Conservation (phyloP, 2,113 vertebrate genomes). For the Laticauda colubrina region DNA sequence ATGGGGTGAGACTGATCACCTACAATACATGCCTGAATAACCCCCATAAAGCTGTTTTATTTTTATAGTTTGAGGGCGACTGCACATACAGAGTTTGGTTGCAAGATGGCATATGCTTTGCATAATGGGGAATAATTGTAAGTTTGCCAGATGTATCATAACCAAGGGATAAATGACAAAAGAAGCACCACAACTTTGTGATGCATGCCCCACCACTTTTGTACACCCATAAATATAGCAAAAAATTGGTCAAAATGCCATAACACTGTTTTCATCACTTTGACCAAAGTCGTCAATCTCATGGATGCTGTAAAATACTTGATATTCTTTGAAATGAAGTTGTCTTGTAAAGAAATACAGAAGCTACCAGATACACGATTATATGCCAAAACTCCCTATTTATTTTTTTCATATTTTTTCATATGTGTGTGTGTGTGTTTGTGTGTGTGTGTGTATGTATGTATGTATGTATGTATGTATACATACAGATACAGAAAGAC, state of each 20-base stretch:
- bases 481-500: too few species aligned
- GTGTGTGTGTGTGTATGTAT: neutral
- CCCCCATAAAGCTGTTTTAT: neutral
- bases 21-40: neutral
- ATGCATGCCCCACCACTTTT: neutral
- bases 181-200: neutral
- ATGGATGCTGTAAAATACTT: neutral
- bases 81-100: neutral
- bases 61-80: neutral
- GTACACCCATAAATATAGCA: neutral
- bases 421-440: neutral
- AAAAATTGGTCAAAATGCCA: neutral
- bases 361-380: neutral
- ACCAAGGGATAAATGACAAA: neutral
- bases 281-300: neutral
- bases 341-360: neutral
- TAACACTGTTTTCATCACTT: neutral
- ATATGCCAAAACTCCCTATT: neutral
- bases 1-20: neutral
- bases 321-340: neutral
- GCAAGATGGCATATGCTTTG: neutral
- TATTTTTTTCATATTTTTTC: neutral
- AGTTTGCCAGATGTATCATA: neutral
- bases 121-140: neutral
- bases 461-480: too few species aligned